Percentiles rank a stretch among this genome's conserved stretches.
These are phyloP conservation scores for Callinectes sapidus DNA, from an alignment of 2,888 invertebrate species.

Conservation along the genomic window DNA sequence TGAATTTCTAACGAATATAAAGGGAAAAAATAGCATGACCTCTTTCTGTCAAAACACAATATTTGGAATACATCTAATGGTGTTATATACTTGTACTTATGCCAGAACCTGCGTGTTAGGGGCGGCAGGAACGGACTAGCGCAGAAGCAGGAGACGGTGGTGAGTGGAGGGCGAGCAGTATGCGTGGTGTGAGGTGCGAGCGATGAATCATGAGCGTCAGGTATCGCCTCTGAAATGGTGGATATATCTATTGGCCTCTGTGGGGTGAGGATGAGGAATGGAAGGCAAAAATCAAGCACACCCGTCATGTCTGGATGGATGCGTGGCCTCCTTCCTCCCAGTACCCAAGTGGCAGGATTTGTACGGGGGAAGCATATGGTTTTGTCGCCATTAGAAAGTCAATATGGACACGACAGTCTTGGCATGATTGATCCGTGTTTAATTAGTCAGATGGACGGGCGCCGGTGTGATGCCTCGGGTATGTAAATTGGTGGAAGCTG, in stretches of 20 bases:
- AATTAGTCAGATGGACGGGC: conserved; percentile 41
- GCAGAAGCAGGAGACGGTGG: background rate
- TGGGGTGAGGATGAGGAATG: background rate
- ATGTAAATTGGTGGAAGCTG: conserved; percentile 42
- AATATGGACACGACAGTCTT: conserved; percentile 34
- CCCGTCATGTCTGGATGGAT: background rate
- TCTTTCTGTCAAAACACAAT: background rate
- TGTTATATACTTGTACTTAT: too few relatives aligned
- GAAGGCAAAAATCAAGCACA: background rate
- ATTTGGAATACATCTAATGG: background rate
- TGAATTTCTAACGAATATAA: too few relatives aligned
- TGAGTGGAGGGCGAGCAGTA: background rate
- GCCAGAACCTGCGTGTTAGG: background rate
- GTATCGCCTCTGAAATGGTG: background rate
- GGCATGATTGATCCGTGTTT: conserved; percentile 52
- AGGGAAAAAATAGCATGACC: background rate
- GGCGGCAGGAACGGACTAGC: background rate
- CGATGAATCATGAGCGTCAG: background rate
- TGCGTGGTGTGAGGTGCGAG: background rate
- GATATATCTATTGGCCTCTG: background rate
- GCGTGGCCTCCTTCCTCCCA: background rate
- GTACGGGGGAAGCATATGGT: background rate
- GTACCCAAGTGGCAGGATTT: background rate
- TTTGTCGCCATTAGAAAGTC: conserved; percentile 38
- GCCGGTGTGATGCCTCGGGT: conserved; percentile 16